Percentiles rank a stretch among this genome's conserved stretches.
Conservation (phyloP, 1,140 invertebrate genomes). For the Galleria mellonella region DNA sequence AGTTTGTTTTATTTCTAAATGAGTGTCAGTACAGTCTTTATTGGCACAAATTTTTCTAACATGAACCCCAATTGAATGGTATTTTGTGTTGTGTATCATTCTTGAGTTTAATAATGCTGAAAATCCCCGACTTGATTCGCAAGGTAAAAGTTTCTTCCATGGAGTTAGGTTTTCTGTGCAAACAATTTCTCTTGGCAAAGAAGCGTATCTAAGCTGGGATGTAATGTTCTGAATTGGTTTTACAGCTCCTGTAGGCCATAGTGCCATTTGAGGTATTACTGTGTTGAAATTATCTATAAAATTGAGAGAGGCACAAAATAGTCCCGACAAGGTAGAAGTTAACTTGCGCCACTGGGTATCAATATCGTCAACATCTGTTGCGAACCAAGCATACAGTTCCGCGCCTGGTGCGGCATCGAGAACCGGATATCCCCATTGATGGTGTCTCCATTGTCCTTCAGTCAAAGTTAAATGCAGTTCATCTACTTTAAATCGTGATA, state of each 20-base stretch:
- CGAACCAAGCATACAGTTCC: constrained; percentile 95
- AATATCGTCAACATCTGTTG: constrained; percentile 73
- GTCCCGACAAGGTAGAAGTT: constrained; percentile 91
- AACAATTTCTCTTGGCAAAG: constrained; percentile 94
- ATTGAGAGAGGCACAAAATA: constrained; percentile 97
- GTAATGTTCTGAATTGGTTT: constrained; percentile 73
- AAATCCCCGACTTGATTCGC: constrained; percentile 89
- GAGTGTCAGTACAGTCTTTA: constrained; percentile 77
- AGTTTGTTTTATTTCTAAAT: constrained; percentile 87
- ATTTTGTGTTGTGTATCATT: constrained; percentile 93
- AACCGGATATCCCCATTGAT: constrained; percentile 94
- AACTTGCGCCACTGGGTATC: constrained; percentile 91
- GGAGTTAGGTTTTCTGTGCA: constrained; percentile 99
- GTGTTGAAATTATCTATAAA: constrained; percentile 94
- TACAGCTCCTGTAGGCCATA: constrained; percentile 83
- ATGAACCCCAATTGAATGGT: constrained; percentile 93
- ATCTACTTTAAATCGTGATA: constrained; percentile 87
- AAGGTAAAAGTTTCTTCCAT: constrained; percentile 97
- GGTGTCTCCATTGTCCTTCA: constrained; percentile 93
- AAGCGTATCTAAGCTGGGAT: constrained; percentile 85
- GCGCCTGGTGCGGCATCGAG: constrained; percentile 92
- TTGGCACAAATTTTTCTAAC: constrained; percentile 85
- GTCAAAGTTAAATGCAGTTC: constrained; percentile 95
- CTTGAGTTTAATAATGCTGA: constrained; percentile 92
- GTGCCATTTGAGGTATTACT: constrained; percentile 87